Evolutionary conservation across 2,113 vertebrate species (phyloP), one percentile per base, ranked within the genome.

Genomic region (Sceloporus tristichus): DNA sequence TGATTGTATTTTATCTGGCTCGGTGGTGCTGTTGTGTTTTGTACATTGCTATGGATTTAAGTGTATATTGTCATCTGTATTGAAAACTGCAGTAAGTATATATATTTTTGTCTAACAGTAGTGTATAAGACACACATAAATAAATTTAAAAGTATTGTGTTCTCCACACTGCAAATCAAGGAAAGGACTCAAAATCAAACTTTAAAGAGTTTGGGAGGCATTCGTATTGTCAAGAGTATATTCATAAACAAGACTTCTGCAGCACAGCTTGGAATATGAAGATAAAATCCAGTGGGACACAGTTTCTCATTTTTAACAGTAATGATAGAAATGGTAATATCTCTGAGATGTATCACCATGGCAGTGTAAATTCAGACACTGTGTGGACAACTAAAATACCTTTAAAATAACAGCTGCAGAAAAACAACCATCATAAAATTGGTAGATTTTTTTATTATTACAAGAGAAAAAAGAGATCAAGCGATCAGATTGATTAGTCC

Each of bases 381-480:
- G 40, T 27, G 14, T 27, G 13, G 76, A 86, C 23, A 79, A 86
- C 42, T 79, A 56, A 86, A 86, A 79, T 59, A 70, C 65, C 53
- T 80, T 73, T 56, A 86, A 71, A 80, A 86, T 80, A 87, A 87
- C 66, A 87, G 54, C 16, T 59, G 13, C 38, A 81, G 79, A 81
- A 87, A 81, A 87, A 75, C 86, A 87, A 40, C 68, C 59, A 34
- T n/a, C 79, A 14, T 74, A 87, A 87, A 74, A 48, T 40, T 87
- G 68, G 74, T 81, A 74, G 68, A 87, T 81, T 87, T 85, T 81
- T 62, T 81, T 62, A 62, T 81, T 68, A 74, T 87, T 87, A 82
- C 40, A 59, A 54, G 56, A 62, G 10, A 66, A 54, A 62, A 77
- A 82, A 82, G 27, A 75, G 38, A 48, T 34, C 42, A 71, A 62